Evolutionary conservation across 2,888 invertebrate genomes (phyloP).

Genomic region (Parnassius orleans): DNA sequence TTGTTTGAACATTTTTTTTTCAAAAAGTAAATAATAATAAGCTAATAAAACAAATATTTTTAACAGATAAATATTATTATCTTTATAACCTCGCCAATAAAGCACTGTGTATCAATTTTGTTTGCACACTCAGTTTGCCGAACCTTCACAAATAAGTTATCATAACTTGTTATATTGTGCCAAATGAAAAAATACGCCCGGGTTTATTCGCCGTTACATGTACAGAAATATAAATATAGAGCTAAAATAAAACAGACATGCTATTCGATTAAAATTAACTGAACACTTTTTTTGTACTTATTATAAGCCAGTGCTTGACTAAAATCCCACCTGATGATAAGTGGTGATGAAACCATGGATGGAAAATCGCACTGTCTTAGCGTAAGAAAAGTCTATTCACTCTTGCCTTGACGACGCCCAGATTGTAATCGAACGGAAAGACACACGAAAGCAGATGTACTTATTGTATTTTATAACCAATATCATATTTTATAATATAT

Average conservation of each 20-base stretch:
- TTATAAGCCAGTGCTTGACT: no score
- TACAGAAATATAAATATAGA: slow-evolving; percentile 40
- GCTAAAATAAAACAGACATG: slow-evolving; percentile 26
- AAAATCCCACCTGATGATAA: no score
- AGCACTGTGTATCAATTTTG: slow-evolving; percentile 46
- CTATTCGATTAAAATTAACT: not conserved
- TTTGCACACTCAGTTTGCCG: slow-evolving; percentile 54
- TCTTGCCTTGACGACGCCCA: no score
- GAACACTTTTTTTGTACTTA: no score
- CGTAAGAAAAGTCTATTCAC: no score
- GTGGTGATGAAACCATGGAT: no score
- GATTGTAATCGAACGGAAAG: no score
- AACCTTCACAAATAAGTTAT: slow-evolving; percentile 63
- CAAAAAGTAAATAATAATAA: not conserved
- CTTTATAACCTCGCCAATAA: slow-evolving; percentile 15
- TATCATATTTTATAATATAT: no score
- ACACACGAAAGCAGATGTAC: no score
- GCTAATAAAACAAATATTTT: not conserved
- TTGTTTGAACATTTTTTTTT: no score
- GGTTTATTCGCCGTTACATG: slow-evolving; percentile 56
- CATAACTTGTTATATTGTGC: slow-evolving; percentile 58
- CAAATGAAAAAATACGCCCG: slow-evolving; percentile 53
- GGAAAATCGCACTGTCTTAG: no score
- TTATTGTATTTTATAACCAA: no score
- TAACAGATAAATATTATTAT: slow-evolving; percentile 15